These are phyloP conservation scores for Encarsia formosa DNA, from an alignment of 2,888 invertebrate species.

Conservation along the genomic window DNA sequence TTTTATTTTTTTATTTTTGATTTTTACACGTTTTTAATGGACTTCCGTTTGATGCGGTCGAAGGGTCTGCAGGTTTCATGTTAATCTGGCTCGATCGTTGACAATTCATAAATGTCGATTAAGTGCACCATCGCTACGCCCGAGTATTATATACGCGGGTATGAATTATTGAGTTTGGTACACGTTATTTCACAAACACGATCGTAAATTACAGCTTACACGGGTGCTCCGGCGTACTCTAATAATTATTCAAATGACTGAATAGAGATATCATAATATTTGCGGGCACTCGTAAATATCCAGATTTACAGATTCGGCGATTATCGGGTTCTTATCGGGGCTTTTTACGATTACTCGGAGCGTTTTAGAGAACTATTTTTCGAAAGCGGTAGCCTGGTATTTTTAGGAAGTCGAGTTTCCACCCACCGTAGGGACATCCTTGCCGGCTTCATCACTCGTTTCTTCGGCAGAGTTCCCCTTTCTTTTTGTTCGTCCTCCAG, in stretches of 20 bases:
- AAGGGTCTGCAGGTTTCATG: slow-evolving; percentile 14
- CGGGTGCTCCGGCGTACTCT: slow-evolving; percentile 2
- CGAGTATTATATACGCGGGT: slow-evolving; percentile 9
- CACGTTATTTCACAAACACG: slow-evolving; percentile 14
- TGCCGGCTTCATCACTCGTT: too few species aligned
- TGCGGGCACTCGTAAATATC: too few species aligned
- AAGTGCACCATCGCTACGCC: not conserved
- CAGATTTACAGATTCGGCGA: slow-evolving; percentile 1
- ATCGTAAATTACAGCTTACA: slow-evolving; percentile 19
- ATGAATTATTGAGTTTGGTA: slow-evolving; percentile 15
- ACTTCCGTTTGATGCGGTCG: slow-evolving; percentile 16
- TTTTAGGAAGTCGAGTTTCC: too few species aligned
- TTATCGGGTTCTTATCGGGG: slow-evolving; percentile 4
- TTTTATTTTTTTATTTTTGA: too few species aligned
- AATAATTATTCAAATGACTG: slow-evolving; percentile 22
- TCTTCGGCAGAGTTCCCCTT: too few species aligned
- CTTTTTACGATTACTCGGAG: slow-evolving; percentile 14
- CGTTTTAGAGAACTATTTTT: too few species aligned
- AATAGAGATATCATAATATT: slow-evolving; percentile 25
- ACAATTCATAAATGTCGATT: slow-evolving; percentile 21
- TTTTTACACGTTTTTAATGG: slow-evolving; percentile 10
- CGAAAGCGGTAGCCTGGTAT: too few species aligned
- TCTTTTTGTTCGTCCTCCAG: too few species aligned
- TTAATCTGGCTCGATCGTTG: slow-evolving; percentile 15
- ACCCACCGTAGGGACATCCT: too few species aligned